Evolutionary conservation across 2,888 invertebrate genomes (phyloP).

Genomic region (Drosophila nr. perissopoda): DNA sequence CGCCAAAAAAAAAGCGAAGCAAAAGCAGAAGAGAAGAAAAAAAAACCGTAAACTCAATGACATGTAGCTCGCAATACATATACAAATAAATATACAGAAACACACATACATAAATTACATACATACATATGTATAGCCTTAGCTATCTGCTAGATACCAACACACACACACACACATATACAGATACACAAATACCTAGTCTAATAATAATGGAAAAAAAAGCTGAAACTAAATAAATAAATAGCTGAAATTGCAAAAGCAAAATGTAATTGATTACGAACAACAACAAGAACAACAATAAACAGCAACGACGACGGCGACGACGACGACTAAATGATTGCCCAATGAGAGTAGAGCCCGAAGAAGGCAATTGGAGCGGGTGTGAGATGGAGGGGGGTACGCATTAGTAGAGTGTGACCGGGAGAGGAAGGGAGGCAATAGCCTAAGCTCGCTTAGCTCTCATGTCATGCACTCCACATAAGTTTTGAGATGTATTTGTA

Average conservation of each 20-base stretch:
- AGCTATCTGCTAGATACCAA: constrained; percentile 76
- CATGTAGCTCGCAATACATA: constrained; percentile 46
- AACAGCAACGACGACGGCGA: constrained; percentile 48
- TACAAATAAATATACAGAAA: constrained; percentile 23
- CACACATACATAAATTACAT: constrained; percentile 23
- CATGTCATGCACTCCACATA: constrained; percentile 75
- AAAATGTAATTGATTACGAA: constrained; percentile 77
- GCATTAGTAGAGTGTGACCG: constrained; percentile 12
- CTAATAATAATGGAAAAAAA: constrained; percentile 75
- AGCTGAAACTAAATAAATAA: constrained; percentile 80
- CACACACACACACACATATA: constrained; percentile 20
- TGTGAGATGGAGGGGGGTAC: not conserved
- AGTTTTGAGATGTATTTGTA: constrained; percentile 46
- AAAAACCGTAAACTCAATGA: constrained; percentile 66
- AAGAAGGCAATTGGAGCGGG: constrained; percentile 27
- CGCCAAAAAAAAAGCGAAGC: constrained; percentile 55
- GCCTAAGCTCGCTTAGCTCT: constrained; percentile 72
- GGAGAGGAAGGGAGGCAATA: constrained; percentile 27
- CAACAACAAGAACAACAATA: constrained; percentile 49
- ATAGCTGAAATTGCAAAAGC: constrained; percentile 81
- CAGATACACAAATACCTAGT: constrained; percentile 46
- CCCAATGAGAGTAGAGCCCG: constrained; percentile 70
- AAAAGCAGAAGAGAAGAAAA: constrained; percentile 51
- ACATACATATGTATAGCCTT: constrained; percentile 18
- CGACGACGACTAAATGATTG: constrained; percentile 76